A percentile compares a stretch with the other conserved stretches of the same genome.
phyloP scores from a whole-genome alignment of 2,113 vertebrate species.

The Urocynchramus pylzowi region DNA sequence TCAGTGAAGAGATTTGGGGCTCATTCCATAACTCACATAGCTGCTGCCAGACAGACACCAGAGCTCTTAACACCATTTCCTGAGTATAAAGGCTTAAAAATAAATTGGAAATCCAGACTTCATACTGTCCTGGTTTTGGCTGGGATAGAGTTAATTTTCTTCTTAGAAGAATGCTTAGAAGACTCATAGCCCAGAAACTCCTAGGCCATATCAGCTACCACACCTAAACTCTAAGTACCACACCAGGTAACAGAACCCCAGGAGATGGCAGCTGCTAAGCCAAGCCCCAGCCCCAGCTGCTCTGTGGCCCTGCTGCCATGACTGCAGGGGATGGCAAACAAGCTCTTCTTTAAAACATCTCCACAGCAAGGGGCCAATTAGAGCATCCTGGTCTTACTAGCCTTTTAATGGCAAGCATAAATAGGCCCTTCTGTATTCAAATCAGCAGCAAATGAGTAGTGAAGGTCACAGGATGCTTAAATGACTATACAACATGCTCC shows the following conservation, averaged over 20 bases:
- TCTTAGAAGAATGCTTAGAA: background rate
- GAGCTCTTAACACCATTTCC: background rate
- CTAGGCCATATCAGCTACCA: background rate
- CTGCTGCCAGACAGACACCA: background rate
- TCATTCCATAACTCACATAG: background rate
- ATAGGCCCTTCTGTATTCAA: constrained; percentile 14
- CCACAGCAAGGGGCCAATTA: constrained; percentile 42
- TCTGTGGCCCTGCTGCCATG: background rate
- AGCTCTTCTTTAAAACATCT: background rate
- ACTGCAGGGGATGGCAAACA: background rate
- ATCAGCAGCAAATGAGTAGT: constrained; percentile 2
- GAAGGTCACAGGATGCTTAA: constrained; percentile 26
- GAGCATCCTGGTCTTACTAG: background rate
- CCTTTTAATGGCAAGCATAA: constrained; percentile 40
- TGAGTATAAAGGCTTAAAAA: background rate
- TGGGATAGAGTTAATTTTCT: background rate
- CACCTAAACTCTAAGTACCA: rapidly evolving
- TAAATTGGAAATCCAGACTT: background rate
- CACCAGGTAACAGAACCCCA: background rate
- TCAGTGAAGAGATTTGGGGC: background rate
- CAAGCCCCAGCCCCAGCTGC: rapidly evolving
- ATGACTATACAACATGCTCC: background rate
- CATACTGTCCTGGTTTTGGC: background rate
- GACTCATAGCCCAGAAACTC: background rate
- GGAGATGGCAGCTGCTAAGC: background rate